phyloP scores from a whole-genome alignment of 2,888 invertebrate species.

The Urechis unicinctus region DNA sequence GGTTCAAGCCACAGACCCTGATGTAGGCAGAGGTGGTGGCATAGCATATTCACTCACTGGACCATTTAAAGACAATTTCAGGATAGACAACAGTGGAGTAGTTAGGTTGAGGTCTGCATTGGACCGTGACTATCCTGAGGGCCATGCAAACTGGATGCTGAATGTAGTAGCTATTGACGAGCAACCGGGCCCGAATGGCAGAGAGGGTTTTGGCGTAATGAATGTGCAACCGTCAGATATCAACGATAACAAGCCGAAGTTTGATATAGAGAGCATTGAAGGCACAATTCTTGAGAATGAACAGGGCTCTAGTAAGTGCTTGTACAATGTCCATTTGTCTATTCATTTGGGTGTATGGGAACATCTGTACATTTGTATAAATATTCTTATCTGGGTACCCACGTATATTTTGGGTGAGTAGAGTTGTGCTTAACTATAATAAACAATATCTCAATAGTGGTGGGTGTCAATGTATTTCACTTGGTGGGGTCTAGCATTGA shows the following conservation, averaged over 20 bases:
- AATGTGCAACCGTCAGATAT: slow-evolving; percentile 15
- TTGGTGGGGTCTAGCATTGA: too few relatives aligned
- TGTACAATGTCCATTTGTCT: slow-evolving; percentile 12
- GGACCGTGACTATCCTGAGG: slow-evolving; percentile 22
- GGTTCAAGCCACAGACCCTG: slow-evolving; percentile 6
- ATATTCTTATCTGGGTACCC: too few relatives aligned
- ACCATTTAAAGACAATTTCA: slow-evolving; percentile 8
- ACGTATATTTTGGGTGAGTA: too few relatives aligned
- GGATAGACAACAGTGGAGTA: slow-evolving; percentile 4
- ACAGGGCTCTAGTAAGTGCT: slow-evolving; percentile 1
- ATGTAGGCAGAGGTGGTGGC: too few relatives aligned
- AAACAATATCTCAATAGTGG: too few relatives aligned
- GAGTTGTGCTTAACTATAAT: too few relatives aligned
- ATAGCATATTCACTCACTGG: too few relatives aligned
- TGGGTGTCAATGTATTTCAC: too few relatives aligned
- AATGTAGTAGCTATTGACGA: slow-evolving; percentile 19
- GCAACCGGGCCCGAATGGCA: neutral
- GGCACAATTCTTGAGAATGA: slow-evolving; percentile 15
- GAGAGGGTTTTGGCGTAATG: slow-evolving; percentile 17
- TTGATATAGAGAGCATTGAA: slow-evolving; percentile 17
- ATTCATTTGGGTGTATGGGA: too few relatives aligned
- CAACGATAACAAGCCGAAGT: slow-evolving; percentile 21
- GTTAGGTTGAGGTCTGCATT: slow-evolving; percentile 12
- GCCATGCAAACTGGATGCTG: slow-evolving; percentile 18
- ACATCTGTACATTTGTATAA: too few relatives aligned